A percentile compares a stretch with the other conserved stretches of the same genome.
phyloP scores from a whole-genome alignment of 2,797 vertebrate species.

The Cetoscarus ocellatus region DNA sequence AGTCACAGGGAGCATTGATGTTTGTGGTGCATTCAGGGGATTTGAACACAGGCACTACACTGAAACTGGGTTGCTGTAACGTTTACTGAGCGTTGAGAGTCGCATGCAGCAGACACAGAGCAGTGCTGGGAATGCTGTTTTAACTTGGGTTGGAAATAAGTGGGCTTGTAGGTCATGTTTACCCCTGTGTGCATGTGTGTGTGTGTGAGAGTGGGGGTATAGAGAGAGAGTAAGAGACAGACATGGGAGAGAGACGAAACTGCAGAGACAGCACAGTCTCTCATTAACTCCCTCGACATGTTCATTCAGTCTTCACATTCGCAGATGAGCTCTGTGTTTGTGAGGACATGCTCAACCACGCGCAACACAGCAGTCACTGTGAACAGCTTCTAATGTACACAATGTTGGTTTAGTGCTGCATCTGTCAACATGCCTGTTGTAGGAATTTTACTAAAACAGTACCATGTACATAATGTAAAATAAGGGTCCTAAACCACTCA shows the following conservation, averaged over 20 bases:
- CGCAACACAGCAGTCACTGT: constrained; percentile 9
- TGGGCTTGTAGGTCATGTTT: constrained; percentile 82
- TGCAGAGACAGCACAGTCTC: constrained; percentile 54
- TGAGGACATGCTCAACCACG: constrained; percentile 40
- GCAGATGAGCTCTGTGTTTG: constrained; percentile 52
- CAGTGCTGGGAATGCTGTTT: constrained; percentile 56
- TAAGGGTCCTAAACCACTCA: too few species aligned
- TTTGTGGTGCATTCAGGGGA: constrained; percentile 64
- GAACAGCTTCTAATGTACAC: constrained; percentile 24
- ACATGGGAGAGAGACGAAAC: constrained; percentile 40
- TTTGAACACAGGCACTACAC: constrained; percentile 63
- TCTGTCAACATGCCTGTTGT: constrained; percentile 18
- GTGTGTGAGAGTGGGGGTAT: constrained; percentile 18
- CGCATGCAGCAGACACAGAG: constrained; percentile 19
- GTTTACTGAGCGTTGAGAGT: constrained; percentile 26
- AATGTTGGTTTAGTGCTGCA: constrained; percentile 24
- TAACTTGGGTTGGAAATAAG: constrained; percentile 68
- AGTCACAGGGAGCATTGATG: constrained; percentile 66
- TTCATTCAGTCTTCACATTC: constrained; percentile 35
- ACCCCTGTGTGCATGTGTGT: constrained; percentile 47
- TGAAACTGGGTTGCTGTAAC: constrained; percentile 62
- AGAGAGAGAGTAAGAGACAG: constrained; percentile 19
- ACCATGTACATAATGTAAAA: neutral
- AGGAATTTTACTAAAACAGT: neutral
- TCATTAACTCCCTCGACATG: constrained; percentile 58